phyloP scores from a whole-genome alignment of 2,113 vertebrate genomes.

The Nymphicus hollandicus region DNA sequence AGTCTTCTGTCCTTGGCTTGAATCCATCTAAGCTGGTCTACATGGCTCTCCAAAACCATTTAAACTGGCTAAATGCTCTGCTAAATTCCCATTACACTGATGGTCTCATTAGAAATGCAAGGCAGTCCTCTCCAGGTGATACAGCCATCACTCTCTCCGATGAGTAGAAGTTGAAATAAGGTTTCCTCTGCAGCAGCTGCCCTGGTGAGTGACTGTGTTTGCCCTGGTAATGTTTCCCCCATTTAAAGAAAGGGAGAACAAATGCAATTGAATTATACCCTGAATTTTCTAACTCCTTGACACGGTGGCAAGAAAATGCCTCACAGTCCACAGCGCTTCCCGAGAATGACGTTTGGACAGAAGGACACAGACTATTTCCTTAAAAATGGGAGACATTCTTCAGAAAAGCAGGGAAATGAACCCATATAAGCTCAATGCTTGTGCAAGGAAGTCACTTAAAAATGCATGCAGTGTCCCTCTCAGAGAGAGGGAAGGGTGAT shows the following conservation, averaged over 20 bases:
- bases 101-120: conserved; percentile 30
- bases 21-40: conserved; percentile 6
- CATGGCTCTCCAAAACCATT: neutral
- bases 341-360: neutral
- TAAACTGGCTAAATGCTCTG: conserved; percentile 6
- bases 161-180: neutral
- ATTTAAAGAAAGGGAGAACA: neutral
- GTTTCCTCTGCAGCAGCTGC: neutral
- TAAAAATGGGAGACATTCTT: neutral
- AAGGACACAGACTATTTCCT: neutral
- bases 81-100: neutral
- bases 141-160: neutral
- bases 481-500: neutral
- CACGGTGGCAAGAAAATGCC: neutral
- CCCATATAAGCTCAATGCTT: neutral
- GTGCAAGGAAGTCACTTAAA: neutral
- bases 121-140: neutral
- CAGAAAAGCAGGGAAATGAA: neutral
- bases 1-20: conserved; percentile 19
- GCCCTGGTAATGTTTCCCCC: neutral
- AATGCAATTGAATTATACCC: neutral
- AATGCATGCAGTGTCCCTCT: neutral
- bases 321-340: neutral
- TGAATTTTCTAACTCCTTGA: neutral
- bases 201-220: rapidly evolving